A percentile compares a stretch with the other conserved stretches of the same genome.
Evolutionary conservation across 2,888 invertebrate species (phyloP).

Genomic region (Drosophila birchii): DNA sequence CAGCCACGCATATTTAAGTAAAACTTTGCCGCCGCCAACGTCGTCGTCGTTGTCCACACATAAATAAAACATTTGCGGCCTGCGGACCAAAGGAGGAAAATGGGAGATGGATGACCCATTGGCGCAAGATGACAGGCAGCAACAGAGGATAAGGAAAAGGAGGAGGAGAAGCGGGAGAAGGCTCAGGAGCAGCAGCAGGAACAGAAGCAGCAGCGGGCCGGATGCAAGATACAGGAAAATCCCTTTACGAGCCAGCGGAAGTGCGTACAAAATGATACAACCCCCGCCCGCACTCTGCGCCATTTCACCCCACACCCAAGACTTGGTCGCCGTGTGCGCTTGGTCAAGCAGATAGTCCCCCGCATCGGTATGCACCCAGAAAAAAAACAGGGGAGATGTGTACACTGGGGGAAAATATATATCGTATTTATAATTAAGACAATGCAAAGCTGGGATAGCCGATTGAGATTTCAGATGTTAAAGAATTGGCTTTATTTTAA

Average conservation of each 20-base stretch:
- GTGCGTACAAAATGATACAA: conserved; percentile 80
- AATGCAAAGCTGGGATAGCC: not conserved
- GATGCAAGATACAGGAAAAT: conserved; percentile 75
- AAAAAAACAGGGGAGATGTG: conserved; percentile 1
- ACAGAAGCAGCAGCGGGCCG: conserved; percentile 38
- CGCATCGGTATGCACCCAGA: conserved; percentile 32
- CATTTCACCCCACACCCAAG: conserved; percentile 29
- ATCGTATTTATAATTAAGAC: not conserved
- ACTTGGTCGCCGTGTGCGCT: conserved; percentile 58
- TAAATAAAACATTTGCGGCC: conserved; percentile 79
- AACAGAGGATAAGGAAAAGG: conserved; percentile 32
- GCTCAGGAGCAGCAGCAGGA: conserved; percentile 17
- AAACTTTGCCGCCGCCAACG: conserved; percentile 58
- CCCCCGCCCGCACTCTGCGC: conserved; percentile 21
- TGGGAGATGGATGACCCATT: conserved; percentile 80
- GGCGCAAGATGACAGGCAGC: conserved; percentile 78
- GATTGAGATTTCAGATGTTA: not conserved
- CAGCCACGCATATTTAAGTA: conserved; percentile 73
- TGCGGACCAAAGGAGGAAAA: conserved; percentile 70
- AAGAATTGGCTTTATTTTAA: not conserved
- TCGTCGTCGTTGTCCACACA: conserved; percentile 71
- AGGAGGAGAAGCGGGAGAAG: conserved; percentile 5
- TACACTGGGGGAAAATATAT: conserved; percentile 37
- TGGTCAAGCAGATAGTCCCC: conserved; percentile 76
- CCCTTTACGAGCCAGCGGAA: conserved; percentile 79